Evolutionary conservation across 2,888 invertebrate genomes (phyloP).

Genomic region (Bedellia somnulentella): DNA sequence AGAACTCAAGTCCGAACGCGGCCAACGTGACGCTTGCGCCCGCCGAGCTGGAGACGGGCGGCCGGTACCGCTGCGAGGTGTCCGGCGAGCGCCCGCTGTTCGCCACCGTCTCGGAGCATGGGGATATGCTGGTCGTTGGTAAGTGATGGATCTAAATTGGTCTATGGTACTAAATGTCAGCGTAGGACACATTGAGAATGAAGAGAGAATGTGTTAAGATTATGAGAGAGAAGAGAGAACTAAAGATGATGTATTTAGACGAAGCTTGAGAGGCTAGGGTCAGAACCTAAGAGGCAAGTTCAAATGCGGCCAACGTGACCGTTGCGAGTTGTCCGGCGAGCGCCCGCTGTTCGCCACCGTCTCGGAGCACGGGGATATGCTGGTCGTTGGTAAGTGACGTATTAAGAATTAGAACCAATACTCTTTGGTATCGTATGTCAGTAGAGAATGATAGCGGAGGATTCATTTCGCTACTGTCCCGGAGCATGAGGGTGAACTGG

Average conservation of each 20-base stretch:
- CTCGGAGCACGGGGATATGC: slow-evolving; percentile 73
- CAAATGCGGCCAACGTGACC: slow-evolving; percentile 66
- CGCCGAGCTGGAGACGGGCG: slow-evolving; percentile 70
- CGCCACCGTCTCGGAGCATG: slow-evolving; percentile 73
- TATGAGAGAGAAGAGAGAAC: too few relatives aligned
- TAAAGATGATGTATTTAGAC: too few relatives aligned
- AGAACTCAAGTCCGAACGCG: slow-evolving; percentile 68
- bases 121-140: slow-evolving; percentile 77
- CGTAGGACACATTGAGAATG: too few relatives aligned
- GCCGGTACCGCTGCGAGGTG: slow-evolving; percentile 76
- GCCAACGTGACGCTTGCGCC: slow-evolving; percentile 67
- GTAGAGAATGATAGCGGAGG: too few relatives aligned
- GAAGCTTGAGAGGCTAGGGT: too few relatives aligned
- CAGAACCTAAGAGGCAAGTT: slow-evolving; percentile 68
- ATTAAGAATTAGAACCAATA: too few relatives aligned
- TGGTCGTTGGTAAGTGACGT: slow-evolving; percentile 76
- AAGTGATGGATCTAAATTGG: too few relatives aligned
- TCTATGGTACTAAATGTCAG: too few relatives aligned
- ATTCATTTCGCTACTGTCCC: too few relatives aligned
- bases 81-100: slow-evolving; percentile 78
- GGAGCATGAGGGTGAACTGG: too few relatives aligned
- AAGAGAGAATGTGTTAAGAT: too few relatives aligned
- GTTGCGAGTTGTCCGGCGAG: slow-evolving; percentile 79
- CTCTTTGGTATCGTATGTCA: too few relatives aligned
- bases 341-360: slow-evolving; percentile 77